phyloP scores from a whole-genome alignment of 2,888 invertebrate species.

The Sinodicranocentrus sp. region DNA sequence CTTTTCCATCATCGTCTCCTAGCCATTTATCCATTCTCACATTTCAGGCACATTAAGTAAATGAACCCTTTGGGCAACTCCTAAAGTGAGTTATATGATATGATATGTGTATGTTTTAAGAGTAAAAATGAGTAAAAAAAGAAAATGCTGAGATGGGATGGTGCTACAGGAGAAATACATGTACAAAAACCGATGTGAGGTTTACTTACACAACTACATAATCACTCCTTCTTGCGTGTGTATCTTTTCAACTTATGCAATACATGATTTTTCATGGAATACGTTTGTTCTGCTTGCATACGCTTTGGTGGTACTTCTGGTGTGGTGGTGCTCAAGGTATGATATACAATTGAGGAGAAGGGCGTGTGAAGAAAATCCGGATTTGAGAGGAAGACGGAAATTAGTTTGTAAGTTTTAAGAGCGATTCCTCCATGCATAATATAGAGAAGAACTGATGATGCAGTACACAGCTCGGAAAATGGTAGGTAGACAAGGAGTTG shows the following conservation, averaged over 20 bases:
- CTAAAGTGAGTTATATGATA: slow-evolving; percentile 17
- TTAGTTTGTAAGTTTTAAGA: slow-evolving; percentile 70
- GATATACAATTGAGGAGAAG: slow-evolving; percentile 50
- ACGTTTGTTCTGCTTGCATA: neutral
- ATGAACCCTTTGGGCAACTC: slow-evolving; percentile 62
- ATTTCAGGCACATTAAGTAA: slow-evolving; percentile 48
- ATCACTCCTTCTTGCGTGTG: slow-evolving; percentile 32
- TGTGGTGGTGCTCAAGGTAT: slow-evolving; percentile 62
- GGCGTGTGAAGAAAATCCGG: slow-evolving; percentile 77
- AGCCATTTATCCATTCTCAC: slow-evolving; percentile 59
- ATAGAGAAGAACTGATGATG: slow-evolving; percentile 41
- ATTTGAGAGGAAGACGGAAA: slow-evolving; percentile 77
- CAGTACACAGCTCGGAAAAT: slow-evolving; percentile 10
- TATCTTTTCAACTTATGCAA: slow-evolving; percentile 23
- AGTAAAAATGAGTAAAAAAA: slow-evolving; percentile 13
- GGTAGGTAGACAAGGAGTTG: slow-evolving; percentile 17
- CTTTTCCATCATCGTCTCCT: slow-evolving; percentile 41
- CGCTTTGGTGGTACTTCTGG: neutral
- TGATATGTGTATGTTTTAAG: slow-evolving; percentile 19
- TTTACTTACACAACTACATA: slow-evolving; percentile 42
- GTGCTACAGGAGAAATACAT: neutral
- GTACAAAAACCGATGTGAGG: slow-evolving; percentile 46
- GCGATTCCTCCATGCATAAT: slow-evolving; percentile 40
- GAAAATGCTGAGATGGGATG: too few relatives aligned
- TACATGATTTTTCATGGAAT: slow-evolving; percentile 39